Percentiles rank a stretch among this genome's conserved stretches.
These are phyloP conservation scores for Zophobas atratus DNA, from an alignment of 1,140 invertebrate genomes.

Conservation along the genomic window DNA sequence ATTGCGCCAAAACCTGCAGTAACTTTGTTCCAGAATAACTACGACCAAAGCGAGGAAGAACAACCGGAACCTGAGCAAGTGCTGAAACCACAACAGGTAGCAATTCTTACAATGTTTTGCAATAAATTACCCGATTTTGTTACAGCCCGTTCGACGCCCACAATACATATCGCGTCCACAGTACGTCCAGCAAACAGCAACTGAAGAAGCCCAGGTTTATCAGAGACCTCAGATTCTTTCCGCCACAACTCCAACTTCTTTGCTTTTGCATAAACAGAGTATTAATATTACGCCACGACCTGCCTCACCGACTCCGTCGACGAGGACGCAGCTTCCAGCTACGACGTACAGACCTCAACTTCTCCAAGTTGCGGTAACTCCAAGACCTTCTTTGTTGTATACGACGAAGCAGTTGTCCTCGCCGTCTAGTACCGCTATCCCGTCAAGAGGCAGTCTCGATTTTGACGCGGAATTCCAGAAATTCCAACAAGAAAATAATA, in stretches of 20 bases:
- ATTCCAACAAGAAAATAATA: constrained; percentile 82
- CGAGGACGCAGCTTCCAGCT: constrained; percentile 75
- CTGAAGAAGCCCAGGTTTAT: constrained; percentile 61
- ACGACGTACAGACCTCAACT: constrained; percentile 78
- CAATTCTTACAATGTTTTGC: background rate
- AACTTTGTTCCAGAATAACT: constrained; percentile 78
- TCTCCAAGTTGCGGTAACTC: constrained; percentile 74
- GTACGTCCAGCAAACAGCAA: constrained; percentile 59
- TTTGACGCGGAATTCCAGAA: constrained; percentile 83
- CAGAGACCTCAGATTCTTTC: constrained; percentile 63
- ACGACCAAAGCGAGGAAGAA: constrained; percentile 73
- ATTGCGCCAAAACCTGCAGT: constrained; percentile 73
- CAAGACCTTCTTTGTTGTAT: constrained; percentile 72
- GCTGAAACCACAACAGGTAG: constrained; percentile 65
- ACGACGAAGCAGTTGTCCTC: constrained; percentile 70
- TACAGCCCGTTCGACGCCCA: constrained; percentile 61
- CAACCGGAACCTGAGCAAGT: constrained; percentile 74
- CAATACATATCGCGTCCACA: constrained; percentile 64
- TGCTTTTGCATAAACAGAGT: constrained; percentile 67
- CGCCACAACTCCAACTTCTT: constrained; percentile 62
- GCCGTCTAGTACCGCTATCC: constrained; percentile 68
- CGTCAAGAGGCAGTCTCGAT: constrained; percentile 72
- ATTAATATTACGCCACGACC: constrained; percentile 71
- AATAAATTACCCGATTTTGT: constrained; percentile 34
- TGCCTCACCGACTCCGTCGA: constrained; percentile 68